phyloP scores from a whole-genome alignment of 2,888 invertebrate species.

The Oxytorus armatus region DNA sequence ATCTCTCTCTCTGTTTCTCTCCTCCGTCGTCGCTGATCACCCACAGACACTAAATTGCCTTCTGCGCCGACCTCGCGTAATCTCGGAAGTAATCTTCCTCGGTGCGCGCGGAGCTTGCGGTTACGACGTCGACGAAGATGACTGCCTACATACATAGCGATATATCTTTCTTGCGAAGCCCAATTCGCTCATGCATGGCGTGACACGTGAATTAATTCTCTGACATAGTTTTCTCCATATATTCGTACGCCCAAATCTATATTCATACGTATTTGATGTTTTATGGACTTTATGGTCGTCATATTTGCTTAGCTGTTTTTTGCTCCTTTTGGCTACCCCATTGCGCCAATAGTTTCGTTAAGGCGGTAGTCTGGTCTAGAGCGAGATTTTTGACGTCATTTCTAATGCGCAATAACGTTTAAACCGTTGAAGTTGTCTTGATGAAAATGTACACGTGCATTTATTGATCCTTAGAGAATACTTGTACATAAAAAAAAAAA shows the following conservation, averaged over 20 bases:
- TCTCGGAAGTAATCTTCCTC: constrained; percentile 68
- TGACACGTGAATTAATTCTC: constrained; percentile 21
- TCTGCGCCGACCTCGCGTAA: constrained; percentile 65
- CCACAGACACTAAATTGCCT: constrained; percentile 71
- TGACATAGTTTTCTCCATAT: neutral
- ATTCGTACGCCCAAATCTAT: neutral
- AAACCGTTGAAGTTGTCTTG: no score
- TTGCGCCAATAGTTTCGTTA: no score
- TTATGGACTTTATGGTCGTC: neutral
- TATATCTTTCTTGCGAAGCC: no score
- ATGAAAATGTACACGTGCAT: no score
- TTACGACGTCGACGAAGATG: constrained; percentile 41
- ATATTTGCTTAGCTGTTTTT: neutral
- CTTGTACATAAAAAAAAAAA: no score
- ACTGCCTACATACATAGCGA: constrained; percentile 21
- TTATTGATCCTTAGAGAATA: no score
- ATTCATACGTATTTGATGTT: neutral
- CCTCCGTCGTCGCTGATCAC: constrained; percentile 65
- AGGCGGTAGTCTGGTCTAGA: no score
- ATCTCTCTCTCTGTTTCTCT: constrained; percentile 2
- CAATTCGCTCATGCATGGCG: neutral
- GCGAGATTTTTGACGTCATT: no score
- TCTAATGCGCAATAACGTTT: no score
- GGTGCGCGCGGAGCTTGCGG: constrained; percentile 53
- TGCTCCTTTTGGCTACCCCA: no score